Percentiles rank a stretch among this genome's conserved stretches.
phyloP scores from a whole-genome alignment of 2,797 vertebrate genomes.

The Melanotaenia parkinsoni region DNA sequence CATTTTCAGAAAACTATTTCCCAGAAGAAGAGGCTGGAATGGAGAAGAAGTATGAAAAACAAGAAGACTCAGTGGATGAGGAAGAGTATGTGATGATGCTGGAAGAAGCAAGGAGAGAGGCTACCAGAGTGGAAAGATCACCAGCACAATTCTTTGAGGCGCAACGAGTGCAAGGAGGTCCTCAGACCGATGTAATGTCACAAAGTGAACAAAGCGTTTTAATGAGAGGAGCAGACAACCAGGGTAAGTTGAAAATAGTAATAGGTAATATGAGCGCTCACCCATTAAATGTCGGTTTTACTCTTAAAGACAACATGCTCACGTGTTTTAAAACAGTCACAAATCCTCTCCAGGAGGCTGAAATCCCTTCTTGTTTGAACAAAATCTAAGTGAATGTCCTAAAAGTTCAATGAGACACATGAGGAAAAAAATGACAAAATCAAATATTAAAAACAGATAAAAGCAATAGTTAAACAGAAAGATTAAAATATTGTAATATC shows the following conservation, averaged over 20 bases:
- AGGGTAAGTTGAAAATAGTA: not conserved
- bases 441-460: too few species aligned
- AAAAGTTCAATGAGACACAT: not conserved
- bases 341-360: not conserved
- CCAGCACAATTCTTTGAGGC: slow-evolving; percentile 16
- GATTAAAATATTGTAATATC: slow-evolving; percentile 33
- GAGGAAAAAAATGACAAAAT: too few species aligned
- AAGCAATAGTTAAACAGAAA: not conserved
- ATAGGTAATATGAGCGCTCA: not conserved
- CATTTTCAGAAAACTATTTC: slow-evolving; percentile 25
- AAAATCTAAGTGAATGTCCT: not conserved
- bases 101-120: not conserved
- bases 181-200: not conserved
- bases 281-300: not conserved
- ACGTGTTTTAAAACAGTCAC: not conserved
- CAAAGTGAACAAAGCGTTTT: not conserved
- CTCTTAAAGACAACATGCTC: not conserved
- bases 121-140: not conserved
- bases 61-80: not conserved
- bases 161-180: slow-evolving; percentile 14
- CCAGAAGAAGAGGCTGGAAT: slow-evolving; percentile 23
- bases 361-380: not conserved
- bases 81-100: not conserved
- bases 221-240: not conserved
- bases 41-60: slow-evolving; percentile 6